Percentiles rank a stretch among this genome's conserved stretches.
phyloP scores from a whole-genome alignment of 2,888 invertebrate species.

The Himalopsyche kuldschensis region DNA sequence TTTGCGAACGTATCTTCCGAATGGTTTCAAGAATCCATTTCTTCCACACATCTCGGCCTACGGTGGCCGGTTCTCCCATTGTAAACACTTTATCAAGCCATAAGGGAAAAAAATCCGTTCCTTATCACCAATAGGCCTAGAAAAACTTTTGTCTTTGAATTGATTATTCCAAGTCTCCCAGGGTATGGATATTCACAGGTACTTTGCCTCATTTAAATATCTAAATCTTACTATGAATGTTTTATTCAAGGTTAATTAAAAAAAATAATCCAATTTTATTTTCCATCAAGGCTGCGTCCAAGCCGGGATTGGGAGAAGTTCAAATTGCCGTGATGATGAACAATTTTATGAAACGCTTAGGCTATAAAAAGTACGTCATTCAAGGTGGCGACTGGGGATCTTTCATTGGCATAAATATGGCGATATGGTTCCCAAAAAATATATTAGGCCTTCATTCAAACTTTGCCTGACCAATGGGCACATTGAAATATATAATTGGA shows the following conservation, averaged over 20 bases:
- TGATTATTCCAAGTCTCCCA: too few species aligned
- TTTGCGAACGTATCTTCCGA: conserved; percentile 90
- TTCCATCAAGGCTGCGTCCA: conserved; percentile 40
- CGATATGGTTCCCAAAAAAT: conserved; percentile 63
- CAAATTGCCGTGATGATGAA: conserved; percentile 56
- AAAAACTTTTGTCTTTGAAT: too few species aligned
- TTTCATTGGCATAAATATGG: conserved; percentile 60
- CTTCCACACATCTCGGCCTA: conserved; percentile 72
- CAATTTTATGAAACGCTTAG: conserved; percentile 64
- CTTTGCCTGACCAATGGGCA: conserved; percentile 51
- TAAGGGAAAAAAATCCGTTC: conserved; percentile 32
- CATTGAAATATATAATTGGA: conserved; percentile 51
- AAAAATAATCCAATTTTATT: neutral
- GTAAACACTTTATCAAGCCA: conserved; percentile 45
- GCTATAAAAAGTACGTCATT: conserved; percentile 58
- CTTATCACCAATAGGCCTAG: too few species aligned
- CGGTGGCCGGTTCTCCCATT: conserved; percentile 58
- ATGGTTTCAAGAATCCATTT: conserved; percentile 91
- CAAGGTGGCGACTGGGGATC: conserved; percentile 79
- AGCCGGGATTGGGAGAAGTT: conserved; percentile 55
- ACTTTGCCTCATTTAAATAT: too few species aligned
- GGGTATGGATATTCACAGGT: too few species aligned
- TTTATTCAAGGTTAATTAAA: neutral
- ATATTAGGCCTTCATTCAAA: conserved; percentile 51
- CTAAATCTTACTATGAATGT: too few species aligned